Percentiles rank a stretch among this genome's conserved stretches.
Evolutionary conservation across 2,888 invertebrate genomes (phyloP).

Genomic region (Balanococcus diminutus): DNA sequence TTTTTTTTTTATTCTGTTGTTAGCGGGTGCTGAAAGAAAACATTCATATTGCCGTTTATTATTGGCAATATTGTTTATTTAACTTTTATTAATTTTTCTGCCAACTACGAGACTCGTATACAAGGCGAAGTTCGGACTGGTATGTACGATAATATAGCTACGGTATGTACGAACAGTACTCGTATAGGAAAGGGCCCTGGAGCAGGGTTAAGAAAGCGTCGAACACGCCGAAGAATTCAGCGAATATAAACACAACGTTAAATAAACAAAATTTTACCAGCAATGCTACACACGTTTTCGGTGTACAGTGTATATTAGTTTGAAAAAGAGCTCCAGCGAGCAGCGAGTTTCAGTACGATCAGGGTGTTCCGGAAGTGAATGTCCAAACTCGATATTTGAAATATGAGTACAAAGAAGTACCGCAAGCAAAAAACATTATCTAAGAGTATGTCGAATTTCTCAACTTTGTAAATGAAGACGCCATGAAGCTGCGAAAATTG

Average conservation of each 20-base stretch:
- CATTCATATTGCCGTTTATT: conserved; percentile 36
- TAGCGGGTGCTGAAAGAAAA: conserved; percentile 13
- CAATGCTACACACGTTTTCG: background rate
- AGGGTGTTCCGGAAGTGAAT: too few relatives aligned
- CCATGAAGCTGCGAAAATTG: too few relatives aligned
- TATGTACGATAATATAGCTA: background rate
- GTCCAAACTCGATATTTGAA: too few relatives aligned
- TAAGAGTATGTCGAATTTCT: too few relatives aligned
- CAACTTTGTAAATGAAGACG: too few relatives aligned
- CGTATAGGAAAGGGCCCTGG: background rate
- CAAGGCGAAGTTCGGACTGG: background rate
- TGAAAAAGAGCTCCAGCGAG: background rate
- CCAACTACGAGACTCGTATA: background rate
- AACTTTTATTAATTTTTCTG: conserved; percentile 31
- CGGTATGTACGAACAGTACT: background rate
- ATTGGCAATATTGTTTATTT: conserved; percentile 35
- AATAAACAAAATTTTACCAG: conserved; percentile 25
- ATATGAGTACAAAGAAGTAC: too few relatives aligned
- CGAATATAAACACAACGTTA: conserved; percentile 12
- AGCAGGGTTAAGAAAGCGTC: background rate
- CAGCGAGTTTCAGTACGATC: background rate
- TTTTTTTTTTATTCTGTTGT: background rate
- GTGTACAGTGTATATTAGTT: background rate
- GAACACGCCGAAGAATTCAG: background rate
- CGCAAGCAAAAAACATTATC: too few relatives aligned